These are phyloP conservation scores for Montipora efflorescens DNA, from an alignment of 64 coral and sea anemone species.

Conservation along the genomic window DNA sequence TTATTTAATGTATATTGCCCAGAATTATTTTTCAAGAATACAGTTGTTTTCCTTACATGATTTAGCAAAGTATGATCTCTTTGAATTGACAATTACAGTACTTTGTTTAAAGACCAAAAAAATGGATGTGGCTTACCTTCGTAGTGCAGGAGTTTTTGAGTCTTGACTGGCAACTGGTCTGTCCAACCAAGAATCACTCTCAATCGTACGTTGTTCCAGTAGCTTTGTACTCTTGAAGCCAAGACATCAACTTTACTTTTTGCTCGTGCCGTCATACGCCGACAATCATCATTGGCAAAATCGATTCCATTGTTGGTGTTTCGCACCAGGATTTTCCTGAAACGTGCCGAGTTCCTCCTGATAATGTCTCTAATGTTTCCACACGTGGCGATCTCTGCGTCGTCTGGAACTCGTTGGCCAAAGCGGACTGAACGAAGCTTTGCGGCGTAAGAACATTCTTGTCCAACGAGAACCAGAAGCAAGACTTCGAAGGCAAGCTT, in stretches of 20 bases:
- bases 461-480: background rate
- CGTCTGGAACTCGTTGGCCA: constrained; percentile 56
- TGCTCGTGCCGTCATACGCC: constrained; percentile 88
- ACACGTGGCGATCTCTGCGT: constrained; percentile 70
- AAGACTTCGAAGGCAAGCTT: constrained; percentile 12
- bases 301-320: constrained; percentile 71
- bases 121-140: constrained; percentile 75
- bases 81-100: background rate
- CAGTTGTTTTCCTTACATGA: too few relatives aligned
- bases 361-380: constrained; percentile 91
- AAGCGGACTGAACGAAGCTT: background rate
- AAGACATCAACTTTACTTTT: constrained; percentile 93
- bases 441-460: background rate
- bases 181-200: constrained; percentile 89
- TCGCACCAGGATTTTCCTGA: constrained; percentile 89
- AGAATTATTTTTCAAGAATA: too few relatives aligned
- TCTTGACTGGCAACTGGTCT: constrained; percentile 38
- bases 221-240: constrained; percentile 49
- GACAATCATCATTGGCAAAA: constrained; percentile 87
- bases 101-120: background rate
- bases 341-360: constrained; percentile 84
- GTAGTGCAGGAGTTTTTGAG: constrained; percentile 79
- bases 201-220: constrained; percentile 59
- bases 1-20: too few relatives aligned
- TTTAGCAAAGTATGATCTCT: background rate